Percentiles rank a stretch among this genome's conserved stretches.
Conservation (phyloP, 2,797 vertebrate genomes). For the Neostethus bicornis region DNA sequence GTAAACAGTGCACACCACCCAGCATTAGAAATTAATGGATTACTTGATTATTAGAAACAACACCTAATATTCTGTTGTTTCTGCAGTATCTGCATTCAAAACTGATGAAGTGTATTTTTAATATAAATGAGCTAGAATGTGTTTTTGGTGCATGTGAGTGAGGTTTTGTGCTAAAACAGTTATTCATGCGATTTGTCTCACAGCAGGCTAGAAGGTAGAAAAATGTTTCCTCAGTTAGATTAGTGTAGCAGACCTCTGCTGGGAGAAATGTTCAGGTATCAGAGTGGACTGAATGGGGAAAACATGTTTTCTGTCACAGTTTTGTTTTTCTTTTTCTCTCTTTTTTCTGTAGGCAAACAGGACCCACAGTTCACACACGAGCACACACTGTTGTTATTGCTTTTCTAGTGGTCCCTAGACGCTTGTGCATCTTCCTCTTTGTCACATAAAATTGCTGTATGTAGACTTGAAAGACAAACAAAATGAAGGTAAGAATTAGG, state of each 20-base stretch:
- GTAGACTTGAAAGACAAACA: conserved; percentile 62
- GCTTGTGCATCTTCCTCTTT: conserved; percentile 59
- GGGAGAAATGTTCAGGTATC: conserved; percentile 74
- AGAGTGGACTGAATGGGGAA: conserved; percentile 53
- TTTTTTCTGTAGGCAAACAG: conserved; percentile 66
- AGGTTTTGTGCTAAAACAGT: conserved; percentile 44
- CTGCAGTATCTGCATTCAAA: not conserved
- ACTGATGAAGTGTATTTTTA: not conserved
- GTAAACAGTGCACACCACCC: conserved; percentile 8
- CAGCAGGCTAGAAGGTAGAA: conserved; percentile 39
- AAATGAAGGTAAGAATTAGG: conserved; percentile 49
- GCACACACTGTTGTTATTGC: conserved; percentile 64
- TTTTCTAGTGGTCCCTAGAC: conserved; percentile 68
- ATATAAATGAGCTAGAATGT: not conserved
- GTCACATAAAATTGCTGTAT: conserved; percentile 49
- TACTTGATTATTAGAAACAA: not conserved
- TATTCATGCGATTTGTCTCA: conserved; percentile 39
- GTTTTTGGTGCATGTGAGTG: conserved; percentile 8
- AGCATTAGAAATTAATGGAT: conserved; percentile 16
- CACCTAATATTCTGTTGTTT: conserved; percentile 7
- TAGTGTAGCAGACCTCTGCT: conserved; percentile 66
- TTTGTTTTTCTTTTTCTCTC: not conserved
- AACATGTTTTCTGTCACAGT: conserved; percentile 63
- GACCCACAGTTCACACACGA: conserved; percentile 62
- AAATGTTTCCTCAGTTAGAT: conserved; percentile 65